A percentile compares a stretch with the other conserved stretches of the same genome.
phyloP scores from a whole-genome alignment of 1,140 invertebrate genomes.

The Neuroterus valhalla region DNA sequence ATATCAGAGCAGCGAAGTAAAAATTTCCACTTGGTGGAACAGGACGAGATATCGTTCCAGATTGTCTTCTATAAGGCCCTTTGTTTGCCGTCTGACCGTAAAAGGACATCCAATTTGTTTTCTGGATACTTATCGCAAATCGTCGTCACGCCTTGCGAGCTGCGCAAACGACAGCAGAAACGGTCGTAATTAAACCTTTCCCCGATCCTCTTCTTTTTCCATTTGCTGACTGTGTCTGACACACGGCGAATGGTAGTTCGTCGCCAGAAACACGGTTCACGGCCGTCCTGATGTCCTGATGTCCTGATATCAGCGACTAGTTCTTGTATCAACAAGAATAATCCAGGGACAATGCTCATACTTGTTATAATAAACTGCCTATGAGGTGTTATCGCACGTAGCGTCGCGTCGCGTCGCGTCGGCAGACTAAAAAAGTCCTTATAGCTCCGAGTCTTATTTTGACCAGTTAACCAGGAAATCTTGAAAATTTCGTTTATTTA shows the following conservation, averaged over 20 bases:
- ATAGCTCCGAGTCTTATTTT: neutral
- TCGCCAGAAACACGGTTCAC: constrained; percentile 27
- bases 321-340: constrained; percentile 3
- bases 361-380: neutral
- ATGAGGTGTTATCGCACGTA: neutral
- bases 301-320: constrained; percentile 4
- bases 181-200: constrained; percentile 52
- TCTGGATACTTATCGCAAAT: constrained; percentile 55
- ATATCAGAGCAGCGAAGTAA: neutral
- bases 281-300: constrained; percentile 17
- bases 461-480: neutral
- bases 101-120: constrained; percentile 65
- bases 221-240: constrained; percentile 24
- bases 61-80: constrained; percentile 38
- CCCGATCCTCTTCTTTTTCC: constrained; percentile 26
- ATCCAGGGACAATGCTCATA: neutral
- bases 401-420: no score
- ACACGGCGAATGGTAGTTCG: constrained; percentile 11
- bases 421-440: neutral
- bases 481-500: neutral
- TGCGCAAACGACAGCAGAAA: constrained; percentile 37
- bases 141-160: constrained; percentile 33
- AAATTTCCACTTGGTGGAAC: neutral
- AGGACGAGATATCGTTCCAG: constrained; percentile 5
- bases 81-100: constrained; percentile 46